Percentiles rank a stretch among this genome's conserved stretches.
Evolutionary conservation across 2,797 vertebrate species (phyloP).

Genomic region (Liparis tanakae): DNA sequence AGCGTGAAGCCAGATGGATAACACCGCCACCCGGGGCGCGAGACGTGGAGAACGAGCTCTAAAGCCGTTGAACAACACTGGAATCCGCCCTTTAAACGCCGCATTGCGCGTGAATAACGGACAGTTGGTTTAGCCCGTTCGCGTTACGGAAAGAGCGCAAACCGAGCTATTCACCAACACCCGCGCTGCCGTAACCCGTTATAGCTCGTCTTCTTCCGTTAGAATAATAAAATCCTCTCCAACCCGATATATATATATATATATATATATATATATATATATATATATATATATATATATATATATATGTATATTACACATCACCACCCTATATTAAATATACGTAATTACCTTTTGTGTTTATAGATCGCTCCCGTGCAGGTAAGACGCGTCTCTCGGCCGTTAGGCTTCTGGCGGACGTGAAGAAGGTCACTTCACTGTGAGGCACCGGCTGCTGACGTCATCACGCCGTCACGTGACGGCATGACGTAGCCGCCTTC

Average conservation of each 20-base stretch:
- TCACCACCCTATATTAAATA: fast-evolving
- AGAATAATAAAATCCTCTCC: fast-evolving
- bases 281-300: fast-evolving
- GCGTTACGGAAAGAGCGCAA: conserved; percentile 2
- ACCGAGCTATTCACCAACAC: conserved; percentile 24
- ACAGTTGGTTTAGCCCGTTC: neutral
- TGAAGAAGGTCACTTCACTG: conserved; percentile 74
- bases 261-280: too few species aligned
- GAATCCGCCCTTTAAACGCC: fast-evolving
- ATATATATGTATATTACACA: too few species aligned
- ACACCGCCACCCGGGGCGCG: neutral
- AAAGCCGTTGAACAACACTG: fast-evolving
- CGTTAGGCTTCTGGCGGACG: conserved; percentile 47
- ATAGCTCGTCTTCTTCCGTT: neutral
- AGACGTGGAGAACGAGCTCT: fast-evolving
- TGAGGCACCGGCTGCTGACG: conserved; percentile 70
- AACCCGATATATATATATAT: fast-evolving
- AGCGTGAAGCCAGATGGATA: neutral
- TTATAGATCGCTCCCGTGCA: neutral
- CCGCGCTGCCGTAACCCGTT: conserved; percentile 7
- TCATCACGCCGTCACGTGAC: conserved; percentile 61
- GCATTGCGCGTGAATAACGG: neutral
- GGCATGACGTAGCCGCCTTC: neutral
- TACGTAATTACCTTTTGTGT: conserved; percentile 28
- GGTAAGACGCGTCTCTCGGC: neutral